A percentile compares a stretch with the other conserved stretches of the same genome.
phyloP scores from a whole-genome alignment of 2,797 vertebrate genomes.

The Gadopsis bispinosus region DNA sequence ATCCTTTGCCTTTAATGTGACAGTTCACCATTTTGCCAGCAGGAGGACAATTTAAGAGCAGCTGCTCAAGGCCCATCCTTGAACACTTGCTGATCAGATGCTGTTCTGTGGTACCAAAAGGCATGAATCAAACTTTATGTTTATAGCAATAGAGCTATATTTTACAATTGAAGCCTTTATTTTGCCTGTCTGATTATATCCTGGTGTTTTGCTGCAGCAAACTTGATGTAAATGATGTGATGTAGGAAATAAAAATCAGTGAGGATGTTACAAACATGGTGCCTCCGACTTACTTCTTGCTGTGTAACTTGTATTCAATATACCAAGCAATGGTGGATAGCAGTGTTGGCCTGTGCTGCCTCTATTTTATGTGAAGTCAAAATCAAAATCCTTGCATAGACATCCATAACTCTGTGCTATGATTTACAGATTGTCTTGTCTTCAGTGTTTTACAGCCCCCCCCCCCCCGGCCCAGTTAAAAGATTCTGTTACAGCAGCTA shows the following conservation, averaged over 20 bases:
- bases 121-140: not conserved
- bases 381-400: conserved; percentile 35
- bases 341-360: conserved; percentile 3
- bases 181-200: not conserved
- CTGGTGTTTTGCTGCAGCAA: conserved; percentile 14
- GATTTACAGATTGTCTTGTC: conserved; percentile 51
- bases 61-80: not conserved
- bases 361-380: conserved; percentile 35
- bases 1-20: conserved; percentile 35
- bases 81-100: conserved; percentile 26
- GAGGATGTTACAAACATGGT: not conserved
- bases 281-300: conserved; percentile 2
- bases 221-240: not conserved
- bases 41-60: conserved; percentile 54
- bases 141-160: not conserved
- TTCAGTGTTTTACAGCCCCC: conserved; percentile 41
- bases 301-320: conserved; percentile 6
- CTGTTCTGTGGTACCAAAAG: conserved; percentile 4
- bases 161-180: not conserved
- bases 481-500: conserved; percentile 73
- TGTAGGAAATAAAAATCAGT: not conserved
- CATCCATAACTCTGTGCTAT: conserved; percentile 47
- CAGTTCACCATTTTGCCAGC: conserved; percentile 61
- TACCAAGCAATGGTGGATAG: not conserved
- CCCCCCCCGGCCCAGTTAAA: conserved; percentile 22